phyloP scores from a whole-genome alignment of 2,888 invertebrate species.

The Xanthostigma xanthostigma region DNA sequence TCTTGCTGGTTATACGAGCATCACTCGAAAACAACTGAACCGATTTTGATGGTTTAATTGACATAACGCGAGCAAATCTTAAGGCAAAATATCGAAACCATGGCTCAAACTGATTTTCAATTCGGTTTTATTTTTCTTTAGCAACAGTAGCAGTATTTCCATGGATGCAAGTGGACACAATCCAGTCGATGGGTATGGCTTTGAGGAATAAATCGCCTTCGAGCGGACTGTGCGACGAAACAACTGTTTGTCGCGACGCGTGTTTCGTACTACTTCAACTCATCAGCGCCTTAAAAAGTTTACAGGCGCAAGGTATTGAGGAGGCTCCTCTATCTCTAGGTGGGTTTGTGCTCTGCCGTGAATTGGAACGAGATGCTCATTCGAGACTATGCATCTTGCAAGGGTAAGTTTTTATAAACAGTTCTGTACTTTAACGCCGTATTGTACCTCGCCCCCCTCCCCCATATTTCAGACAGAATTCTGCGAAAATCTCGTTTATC shows the following conservation, averaged over 20 bases:
- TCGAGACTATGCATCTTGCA: slow-evolving; percentile 60
- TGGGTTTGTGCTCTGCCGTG: slow-evolving; percentile 58
- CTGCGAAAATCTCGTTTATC: too few species aligned
- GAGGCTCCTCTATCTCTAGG: slow-evolving; percentile 55
- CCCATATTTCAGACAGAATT: too few species aligned
- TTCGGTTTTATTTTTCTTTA: slow-evolving; percentile 24
- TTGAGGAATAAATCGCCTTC: slow-evolving; percentile 35
- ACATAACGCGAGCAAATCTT: too few species aligned
- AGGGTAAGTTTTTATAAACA: slow-evolving; percentile 36
- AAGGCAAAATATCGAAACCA: too few species aligned
- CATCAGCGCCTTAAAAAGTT: slow-evolving; percentile 64
- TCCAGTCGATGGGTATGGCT: slow-evolving; percentile 51
- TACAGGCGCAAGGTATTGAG: slow-evolving; percentile 72
- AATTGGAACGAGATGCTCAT: slow-evolving; percentile 41
- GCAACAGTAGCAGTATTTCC: slow-evolving; percentile 66
- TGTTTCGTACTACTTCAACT: slow-evolving; percentile 67
- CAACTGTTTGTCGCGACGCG: slow-evolving; percentile 44
- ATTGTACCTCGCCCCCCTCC: too few species aligned
- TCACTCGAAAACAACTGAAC: too few species aligned
- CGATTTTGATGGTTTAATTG: too few species aligned
- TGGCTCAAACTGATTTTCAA: not conserved
- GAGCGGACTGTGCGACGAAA: slow-evolving; percentile 21
- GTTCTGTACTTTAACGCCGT: too few species aligned
- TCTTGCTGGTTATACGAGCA: too few species aligned
- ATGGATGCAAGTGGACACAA: slow-evolving; percentile 57